Evolutionary conservation across 2,888 invertebrate species (phyloP), one percentile per base, ranked within the genome.

Genomic region (Drosophila mimetica): DNA sequence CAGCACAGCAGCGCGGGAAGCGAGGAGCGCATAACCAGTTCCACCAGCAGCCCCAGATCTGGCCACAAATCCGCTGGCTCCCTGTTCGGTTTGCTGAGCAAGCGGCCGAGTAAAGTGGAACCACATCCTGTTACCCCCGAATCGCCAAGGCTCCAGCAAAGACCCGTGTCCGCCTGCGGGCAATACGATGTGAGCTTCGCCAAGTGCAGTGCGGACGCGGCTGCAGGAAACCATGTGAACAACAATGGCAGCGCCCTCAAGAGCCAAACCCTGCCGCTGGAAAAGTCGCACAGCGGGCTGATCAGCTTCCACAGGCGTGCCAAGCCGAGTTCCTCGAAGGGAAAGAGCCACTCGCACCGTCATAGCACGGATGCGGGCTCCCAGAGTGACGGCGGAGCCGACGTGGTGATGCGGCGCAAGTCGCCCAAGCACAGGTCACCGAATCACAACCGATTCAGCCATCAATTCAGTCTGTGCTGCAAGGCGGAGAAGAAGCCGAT

Each of bases 391-490:
- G 83, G 90, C 0, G 88, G 84, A 1, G 67, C 82, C 6, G 89
- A 80, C 14, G 90, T 90, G 5, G 75, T 82, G 4, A 74, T 89
- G 64, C 79, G 89, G 4, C 85, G 78, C 7, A 90, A 90, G 46
- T 77, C 88, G 5, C 86, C 89, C 14, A 90, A 90, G 60, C 85
- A 88, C 64, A 90, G 90, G 9, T 90, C 90, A 5, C 89, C 90
- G 2, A 91, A 91, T 66, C 91, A 90, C 65, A 92, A 92, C 79
- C 79, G 91, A 5, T 90, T 91, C 25, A 92, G 92, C 51, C 91
- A 91, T 79, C 91, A 91, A 71, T 92, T 92, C 54, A 90, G 90
- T 52, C 77, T 92, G 58, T 92, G 92, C 71, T 92, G 92, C 71
- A 90, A 90, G 67, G 90, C 90, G 0, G 91, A 92, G 47, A 89